Evolutionary conservation across 2,888 invertebrate genomes (phyloP), one percentile per base, ranked within the genome.

Genomic region (Halictus ligatus): DNA sequence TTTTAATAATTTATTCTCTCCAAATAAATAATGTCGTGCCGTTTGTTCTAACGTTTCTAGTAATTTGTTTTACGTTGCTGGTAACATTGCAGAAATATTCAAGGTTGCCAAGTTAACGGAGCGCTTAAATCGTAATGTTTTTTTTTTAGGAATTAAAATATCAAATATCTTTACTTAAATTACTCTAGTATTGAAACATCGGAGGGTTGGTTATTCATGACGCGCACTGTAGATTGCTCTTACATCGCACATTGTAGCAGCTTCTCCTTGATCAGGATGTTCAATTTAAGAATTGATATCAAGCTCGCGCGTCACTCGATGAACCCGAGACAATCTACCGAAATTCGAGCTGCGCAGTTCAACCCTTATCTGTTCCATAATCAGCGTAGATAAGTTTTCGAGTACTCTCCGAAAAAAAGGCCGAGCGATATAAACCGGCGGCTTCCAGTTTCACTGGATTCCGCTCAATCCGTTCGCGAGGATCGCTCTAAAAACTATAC

Each of bases 401-500:
- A 50, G 74, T 29, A 18, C 15, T 15, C 35, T 29, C 29, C 46
- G 40, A 6, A 71, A 43, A 43, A 10, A 64, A 21, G 58, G 12
- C 18, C 67, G 25, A 2, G 25, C 64, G 64, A 78, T 50, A 78
- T 50, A 82, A 84, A 46, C 43, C n/a, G 21, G 40, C 25, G 67
- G 25, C 13, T 35, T 60, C 13, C 29, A 71, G 71, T 78, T 71
- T 50, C 75, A 29, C 35, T 75, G 60, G 78, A 50, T 43, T 13
- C 12, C 18, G n/a, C 43, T 75, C 75, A 72, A 75, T 75, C 46
- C 35, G 40, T 60, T 64, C 29, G 58, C 15, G 73, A 46, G 25
- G 25, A 48, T 64, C 75, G 46, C 67, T 85, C 69, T 1, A 67
- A 86, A 72, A 76, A 58, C 40, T 60, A 4, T 69, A 43, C 78